Evolutionary conservation across 2,113 vertebrate genomes (phyloP).

Genomic region (Microcebus ravelobensis): DNA sequence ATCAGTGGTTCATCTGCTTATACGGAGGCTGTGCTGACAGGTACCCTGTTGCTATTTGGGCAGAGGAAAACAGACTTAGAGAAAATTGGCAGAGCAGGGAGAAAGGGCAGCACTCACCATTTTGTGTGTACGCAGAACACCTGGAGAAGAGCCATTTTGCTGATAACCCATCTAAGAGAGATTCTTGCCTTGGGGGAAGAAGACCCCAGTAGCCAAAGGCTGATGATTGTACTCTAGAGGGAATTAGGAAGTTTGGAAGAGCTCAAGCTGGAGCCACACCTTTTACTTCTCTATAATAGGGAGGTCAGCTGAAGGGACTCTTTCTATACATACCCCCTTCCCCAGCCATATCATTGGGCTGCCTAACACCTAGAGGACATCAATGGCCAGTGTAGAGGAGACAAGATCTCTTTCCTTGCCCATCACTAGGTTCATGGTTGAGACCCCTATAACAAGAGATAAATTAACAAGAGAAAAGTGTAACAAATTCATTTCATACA

Average conservation of each 20-base stretch:
- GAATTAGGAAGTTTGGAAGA: not conserved
- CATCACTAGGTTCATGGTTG: not conserved
- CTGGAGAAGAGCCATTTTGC: not conserved
- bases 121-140: not conserved
- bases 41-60: not conserved
- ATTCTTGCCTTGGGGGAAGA: not conserved
- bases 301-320: not conserved
- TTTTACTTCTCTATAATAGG: not conserved
- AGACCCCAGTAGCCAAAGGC: not conserved
- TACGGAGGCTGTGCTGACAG: not conserved
- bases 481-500: not conserved
- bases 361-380: not conserved
- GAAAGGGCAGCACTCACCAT: not conserved
- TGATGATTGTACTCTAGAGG: not conserved
- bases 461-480: not conserved
- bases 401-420: not conserved
- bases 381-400: not conserved
- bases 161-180: not conserved
- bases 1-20: not conserved
- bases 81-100: not conserved
- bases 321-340: fast-evolving
- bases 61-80: not conserved
- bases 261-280: not conserved
- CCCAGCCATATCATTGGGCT: not conserved
- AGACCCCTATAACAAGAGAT: not conserved